These are phyloP conservation scores for Anoura caudifer DNA, from an alignment of 2,113 vertebrate species.

Conservation along the genomic window DNA sequence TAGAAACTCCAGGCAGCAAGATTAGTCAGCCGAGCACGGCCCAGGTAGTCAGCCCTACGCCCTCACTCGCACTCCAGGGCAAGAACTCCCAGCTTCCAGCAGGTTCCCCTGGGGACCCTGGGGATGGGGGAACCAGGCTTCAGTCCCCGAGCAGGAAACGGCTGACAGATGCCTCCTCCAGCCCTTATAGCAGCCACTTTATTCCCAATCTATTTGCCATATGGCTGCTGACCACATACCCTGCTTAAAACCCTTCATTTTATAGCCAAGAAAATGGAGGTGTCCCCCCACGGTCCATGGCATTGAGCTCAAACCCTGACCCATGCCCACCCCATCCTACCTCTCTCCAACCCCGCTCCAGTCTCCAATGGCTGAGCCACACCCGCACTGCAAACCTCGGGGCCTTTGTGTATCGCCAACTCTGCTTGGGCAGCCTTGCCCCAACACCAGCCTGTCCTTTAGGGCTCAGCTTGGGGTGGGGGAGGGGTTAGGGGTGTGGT, in stretches of 20 bases:
- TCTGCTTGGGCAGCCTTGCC: accelerated
- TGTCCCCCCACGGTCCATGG: accelerated
- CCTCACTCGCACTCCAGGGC: background rate
- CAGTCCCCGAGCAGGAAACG: background rate
- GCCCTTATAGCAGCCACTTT: background rate
- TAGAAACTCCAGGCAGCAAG: slow-evolving; percentile 77
- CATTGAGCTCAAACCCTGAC: background rate
- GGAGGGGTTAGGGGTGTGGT: background rate
- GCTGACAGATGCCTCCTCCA: background rate
- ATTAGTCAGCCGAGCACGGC: slow-evolving; percentile 76
- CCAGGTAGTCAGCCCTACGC: slow-evolving; percentile 65
- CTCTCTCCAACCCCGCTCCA: background rate
- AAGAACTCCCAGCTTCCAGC: background rate
- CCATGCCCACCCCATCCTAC: accelerated
- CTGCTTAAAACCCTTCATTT: background rate
- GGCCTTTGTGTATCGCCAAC: background rate
- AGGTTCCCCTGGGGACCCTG: background rate
- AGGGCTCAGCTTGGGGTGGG: background rate
- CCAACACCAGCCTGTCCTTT: background rate
- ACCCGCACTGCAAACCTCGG: background rate
- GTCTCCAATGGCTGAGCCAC: no score
- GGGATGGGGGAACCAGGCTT: background rate
- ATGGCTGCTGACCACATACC: accelerated
- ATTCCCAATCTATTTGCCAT: accelerated
- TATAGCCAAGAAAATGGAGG: background rate